Evolutionary conservation across 1,140 invertebrate genomes (phyloP), one percentile per base, ranked within the genome.

Genomic region (Lepeophtheirus salmonis): DNA sequence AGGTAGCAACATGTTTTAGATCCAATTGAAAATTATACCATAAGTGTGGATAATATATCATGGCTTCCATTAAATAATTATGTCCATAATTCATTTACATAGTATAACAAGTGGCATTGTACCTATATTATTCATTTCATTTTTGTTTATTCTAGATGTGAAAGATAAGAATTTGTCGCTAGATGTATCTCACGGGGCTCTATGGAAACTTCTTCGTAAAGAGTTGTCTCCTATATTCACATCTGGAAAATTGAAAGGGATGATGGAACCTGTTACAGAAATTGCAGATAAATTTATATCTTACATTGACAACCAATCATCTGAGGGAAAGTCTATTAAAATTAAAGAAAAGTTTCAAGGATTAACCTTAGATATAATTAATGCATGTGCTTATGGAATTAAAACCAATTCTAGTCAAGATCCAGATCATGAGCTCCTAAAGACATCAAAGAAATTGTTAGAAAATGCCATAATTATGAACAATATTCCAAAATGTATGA

Each of bases 171-270:
- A 21, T 20, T 18, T 41, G 10, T 30, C 57, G 16, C 23, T 60
- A 16, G 57, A 60, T 50, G 23, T 50, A 3, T 21, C 57, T 18
- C n/a, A 50, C 16, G 57, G 57, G 16, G 20, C n/a, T 3, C 17
- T 52, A 2, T 60, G 57, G 57, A 50, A 24, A 14, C 21, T 21
- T 6, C 49, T 60, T 14, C 16, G 57, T 14, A 60, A 60, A 23
- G 41, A 21, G 16, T 13, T 60, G 22, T 41, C 23, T 22, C 57
- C 57, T 13, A 51, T 41, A n/a, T 60, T 60, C 57, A 52, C 57
- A n/a, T 53, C 57, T 56, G 57, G 57, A 51, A 60, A 60, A 21
- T 16, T 60, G 16, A 60, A 60, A 22, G 57, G 57, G 13, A 60
- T 60, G 57, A 17, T 60, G 57, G 41, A 60, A 21, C 49, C 30